Conservation (phyloP, 2,797 vertebrate genomes). For the Enteromius unitaeniatus region DNA sequence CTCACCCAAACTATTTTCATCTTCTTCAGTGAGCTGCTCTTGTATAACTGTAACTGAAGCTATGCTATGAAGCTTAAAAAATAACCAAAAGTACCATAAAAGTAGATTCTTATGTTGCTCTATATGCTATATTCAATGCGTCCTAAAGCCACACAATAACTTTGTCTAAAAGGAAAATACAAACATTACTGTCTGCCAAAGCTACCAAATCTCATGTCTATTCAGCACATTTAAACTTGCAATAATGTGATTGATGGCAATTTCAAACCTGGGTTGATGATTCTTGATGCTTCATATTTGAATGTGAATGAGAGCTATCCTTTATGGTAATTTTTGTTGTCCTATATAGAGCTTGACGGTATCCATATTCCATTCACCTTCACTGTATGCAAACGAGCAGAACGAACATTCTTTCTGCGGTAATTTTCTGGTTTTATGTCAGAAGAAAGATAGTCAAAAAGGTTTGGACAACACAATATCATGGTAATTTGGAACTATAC, state of each 20-base stretch:
- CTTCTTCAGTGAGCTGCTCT: background rate
- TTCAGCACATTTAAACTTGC: background rate
- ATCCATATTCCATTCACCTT: background rate
- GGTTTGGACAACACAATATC: background rate
- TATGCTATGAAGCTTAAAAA: background rate
- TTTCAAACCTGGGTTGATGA: background rate
- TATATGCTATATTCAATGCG: background rate
- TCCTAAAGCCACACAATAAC: background rate
- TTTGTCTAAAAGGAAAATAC: background rate
- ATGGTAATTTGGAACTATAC: background rate
- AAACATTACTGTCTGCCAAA: background rate
- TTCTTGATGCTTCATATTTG: conserved; percentile 1
- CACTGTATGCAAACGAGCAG: background rate
- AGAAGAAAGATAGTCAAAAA: background rate
- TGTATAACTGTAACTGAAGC: background rate
- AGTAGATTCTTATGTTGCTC: background rate
- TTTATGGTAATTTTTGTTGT: background rate
- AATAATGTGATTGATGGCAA: background rate
- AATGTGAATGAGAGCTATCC: background rate
- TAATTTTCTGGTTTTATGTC: background rate
- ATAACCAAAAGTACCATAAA: background rate
- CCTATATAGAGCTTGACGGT: background rate
- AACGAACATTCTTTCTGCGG: background rate
- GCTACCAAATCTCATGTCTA: background rate
- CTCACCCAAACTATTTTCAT: background rate